Evolutionary conservation across 2,113 vertebrate species (phyloP).

Genomic region (Apus apus): DNA sequence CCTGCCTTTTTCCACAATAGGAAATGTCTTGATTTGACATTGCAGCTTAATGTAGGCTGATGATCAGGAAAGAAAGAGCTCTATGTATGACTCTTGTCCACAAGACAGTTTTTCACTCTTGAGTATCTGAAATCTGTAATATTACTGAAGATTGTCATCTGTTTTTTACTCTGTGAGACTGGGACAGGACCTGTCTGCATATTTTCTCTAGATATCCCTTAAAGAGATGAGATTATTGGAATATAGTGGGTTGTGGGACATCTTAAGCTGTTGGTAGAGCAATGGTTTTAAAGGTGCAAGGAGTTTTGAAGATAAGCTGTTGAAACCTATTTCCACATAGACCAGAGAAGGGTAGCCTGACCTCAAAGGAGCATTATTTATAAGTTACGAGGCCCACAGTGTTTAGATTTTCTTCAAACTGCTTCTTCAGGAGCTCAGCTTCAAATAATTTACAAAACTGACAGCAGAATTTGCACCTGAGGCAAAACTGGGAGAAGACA

Average conservation of each 20-base stretch:
- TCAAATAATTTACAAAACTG: neutral
- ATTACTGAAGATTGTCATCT: neutral
- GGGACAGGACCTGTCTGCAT: neutral
- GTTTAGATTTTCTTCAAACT: neutral
- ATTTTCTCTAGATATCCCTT: neutral
- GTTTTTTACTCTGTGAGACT: neutral
- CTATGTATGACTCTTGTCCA: neutral
- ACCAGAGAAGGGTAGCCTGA: neutral
- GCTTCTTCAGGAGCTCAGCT: neutral
- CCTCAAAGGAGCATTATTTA: neutral
- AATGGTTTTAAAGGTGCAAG: neutral
- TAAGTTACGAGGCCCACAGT: neutral
- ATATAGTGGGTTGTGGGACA: neutral
- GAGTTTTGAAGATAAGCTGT: neutral
- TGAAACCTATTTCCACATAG: neutral
- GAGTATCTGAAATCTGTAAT: neutral
- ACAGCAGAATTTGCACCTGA: neutral
- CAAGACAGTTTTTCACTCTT: neutral
- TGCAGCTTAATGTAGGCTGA: neutral
- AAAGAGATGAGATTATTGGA: neutral
- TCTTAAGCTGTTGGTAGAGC: neutral
- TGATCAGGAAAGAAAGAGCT: neutral
- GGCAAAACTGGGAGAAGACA: neutral
- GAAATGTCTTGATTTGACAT: neutral
- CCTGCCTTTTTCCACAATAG: neutral